Percentiles rank a stretch among this genome's conserved stretches.
These are phyloP conservation scores for Plumapathes pennacea DNA, from an alignment of 92 coral and sea anemone species.

Conservation along the genomic window DNA sequence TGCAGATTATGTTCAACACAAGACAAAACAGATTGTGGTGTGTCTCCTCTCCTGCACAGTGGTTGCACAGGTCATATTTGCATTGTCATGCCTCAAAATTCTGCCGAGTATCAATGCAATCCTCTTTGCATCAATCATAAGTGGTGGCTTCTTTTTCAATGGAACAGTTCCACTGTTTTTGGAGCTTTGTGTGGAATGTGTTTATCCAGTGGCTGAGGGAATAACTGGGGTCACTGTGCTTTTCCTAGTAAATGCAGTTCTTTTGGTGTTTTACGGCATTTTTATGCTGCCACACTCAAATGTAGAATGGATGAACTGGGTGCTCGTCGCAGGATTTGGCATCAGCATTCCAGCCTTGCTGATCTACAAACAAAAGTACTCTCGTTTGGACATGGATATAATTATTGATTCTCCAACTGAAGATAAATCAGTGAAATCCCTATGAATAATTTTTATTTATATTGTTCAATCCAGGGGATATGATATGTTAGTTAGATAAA, in stretches of 20 bases:
- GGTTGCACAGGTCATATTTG: slow-evolving; percentile 41
- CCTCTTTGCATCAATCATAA: slow-evolving; percentile 56
- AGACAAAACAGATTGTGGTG: slow-evolving; percentile 42
- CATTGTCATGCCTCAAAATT: slow-evolving; percentile 49
- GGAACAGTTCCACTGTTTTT: slow-evolving; percentile 53
- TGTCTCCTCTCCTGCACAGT: slow-evolving; percentile 39
- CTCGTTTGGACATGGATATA: slow-evolving; percentile 45
- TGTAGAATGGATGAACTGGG: slow-evolving; percentile 70
- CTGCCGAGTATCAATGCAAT: slow-evolving; percentile 51
- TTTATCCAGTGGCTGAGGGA: slow-evolving; percentile 65
- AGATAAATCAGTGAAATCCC: too few relatives aligned
- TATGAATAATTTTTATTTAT: too few relatives aligned
- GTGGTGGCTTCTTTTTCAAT: slow-evolving; percentile 48
- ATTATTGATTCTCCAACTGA: too few relatives aligned
- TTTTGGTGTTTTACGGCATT: slow-evolving; percentile 38
- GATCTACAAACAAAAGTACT: slow-evolving; percentile 36
- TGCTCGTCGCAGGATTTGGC: slow-evolving; percentile 24
- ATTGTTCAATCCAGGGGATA: too few relatives aligned
- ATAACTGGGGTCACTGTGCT: slow-evolving; percentile 45
- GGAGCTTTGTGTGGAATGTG: slow-evolving; percentile 63
- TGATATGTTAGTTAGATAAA: too few relatives aligned
- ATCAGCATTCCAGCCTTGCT: slow-evolving; percentile 38
- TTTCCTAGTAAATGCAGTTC: slow-evolving; percentile 4
- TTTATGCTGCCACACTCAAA: slow-evolving; percentile 57
- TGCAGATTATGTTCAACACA: slow-evolving; percentile 56